A percentile compares a stretch with the other conserved stretches of the same genome.
Conservation (phyloP, 92 coral and sea anemone species). For the Umimayanthus kanabou region DNA sequence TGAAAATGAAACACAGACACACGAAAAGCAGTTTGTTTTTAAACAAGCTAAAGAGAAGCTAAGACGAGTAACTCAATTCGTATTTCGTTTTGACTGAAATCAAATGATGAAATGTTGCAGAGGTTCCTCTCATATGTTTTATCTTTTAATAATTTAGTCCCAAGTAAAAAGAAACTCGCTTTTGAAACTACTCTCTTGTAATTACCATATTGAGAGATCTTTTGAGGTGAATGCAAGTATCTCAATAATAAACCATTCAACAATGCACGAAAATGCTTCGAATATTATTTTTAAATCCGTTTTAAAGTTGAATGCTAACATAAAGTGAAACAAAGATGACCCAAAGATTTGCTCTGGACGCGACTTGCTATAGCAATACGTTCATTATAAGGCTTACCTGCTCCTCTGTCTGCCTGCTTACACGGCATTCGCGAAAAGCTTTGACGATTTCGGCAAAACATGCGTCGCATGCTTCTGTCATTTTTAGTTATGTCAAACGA, state of each 20-base stretch:
- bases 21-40: not conserved
- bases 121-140: not conserved
- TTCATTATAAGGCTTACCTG: not conserved
- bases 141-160: not conserved
- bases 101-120: not conserved
- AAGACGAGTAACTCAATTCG: not conserved
- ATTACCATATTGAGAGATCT: not conserved
- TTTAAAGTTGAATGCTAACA: not conserved
- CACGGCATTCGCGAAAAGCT: not conserved
- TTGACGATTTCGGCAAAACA: slow-evolving; percentile 5
- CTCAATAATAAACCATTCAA: too few species aligned
- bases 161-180: not conserved
- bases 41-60: not conserved
- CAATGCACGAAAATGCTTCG: too few species aligned
- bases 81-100: not conserved
- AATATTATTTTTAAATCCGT: not conserved
- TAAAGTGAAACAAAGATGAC: not conserved
- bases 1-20: not conserved
- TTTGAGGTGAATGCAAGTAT: not conserved
- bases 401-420: not conserved
- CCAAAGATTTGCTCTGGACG: not conserved
- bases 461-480: not conserved
- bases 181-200: not conserved
- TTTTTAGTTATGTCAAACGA: not conserved
- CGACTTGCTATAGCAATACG: not conserved